Evolutionary conservation across 2,888 invertebrate genomes (phyloP).

Genomic region (Eumacrocentrus americanus): DNA sequence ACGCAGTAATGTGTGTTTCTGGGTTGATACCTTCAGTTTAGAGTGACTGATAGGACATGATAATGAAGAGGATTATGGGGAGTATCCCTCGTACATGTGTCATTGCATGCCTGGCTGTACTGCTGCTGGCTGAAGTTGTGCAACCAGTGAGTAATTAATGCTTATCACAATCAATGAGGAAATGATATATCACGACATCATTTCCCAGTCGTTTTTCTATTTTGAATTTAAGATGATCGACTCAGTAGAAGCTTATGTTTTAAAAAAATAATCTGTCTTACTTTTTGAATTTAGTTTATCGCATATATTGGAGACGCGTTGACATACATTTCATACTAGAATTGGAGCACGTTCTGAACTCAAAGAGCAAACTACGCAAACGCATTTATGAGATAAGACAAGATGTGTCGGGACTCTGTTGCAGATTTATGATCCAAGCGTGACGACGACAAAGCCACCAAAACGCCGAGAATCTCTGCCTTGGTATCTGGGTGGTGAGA

Average conservation of each 20-base stretch:
- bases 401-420: background rate
- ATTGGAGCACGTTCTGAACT: constrained; percentile 5
- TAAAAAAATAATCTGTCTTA: no score
- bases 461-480: constrained; percentile 43
- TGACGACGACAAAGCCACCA: constrained; percentile 42
- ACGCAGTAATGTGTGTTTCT: background rate
- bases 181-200: no score
- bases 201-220: no score
- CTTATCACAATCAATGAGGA: background rate
- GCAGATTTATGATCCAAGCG: constrained; percentile 44
- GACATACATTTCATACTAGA: no score
- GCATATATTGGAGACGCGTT: background rate
- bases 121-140: constrained; percentile 23
- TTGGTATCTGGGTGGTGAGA: constrained; percentile 37
- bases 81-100: constrained; percentile 6
- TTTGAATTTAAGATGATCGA: no score
- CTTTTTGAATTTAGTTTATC: background rate
- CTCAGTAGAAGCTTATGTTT: no score
- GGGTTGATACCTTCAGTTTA: background rate
- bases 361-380: constrained; percentile 4
- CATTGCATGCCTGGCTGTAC: constrained; percentile 10
- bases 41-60: background rate
- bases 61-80: background rate
- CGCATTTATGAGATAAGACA: constrained; percentile 2
- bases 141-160: constrained; percentile 35